phyloP scores from a whole-genome alignment of 2,888 invertebrate genomes.

The Falcaria lacertinaria region DNA sequence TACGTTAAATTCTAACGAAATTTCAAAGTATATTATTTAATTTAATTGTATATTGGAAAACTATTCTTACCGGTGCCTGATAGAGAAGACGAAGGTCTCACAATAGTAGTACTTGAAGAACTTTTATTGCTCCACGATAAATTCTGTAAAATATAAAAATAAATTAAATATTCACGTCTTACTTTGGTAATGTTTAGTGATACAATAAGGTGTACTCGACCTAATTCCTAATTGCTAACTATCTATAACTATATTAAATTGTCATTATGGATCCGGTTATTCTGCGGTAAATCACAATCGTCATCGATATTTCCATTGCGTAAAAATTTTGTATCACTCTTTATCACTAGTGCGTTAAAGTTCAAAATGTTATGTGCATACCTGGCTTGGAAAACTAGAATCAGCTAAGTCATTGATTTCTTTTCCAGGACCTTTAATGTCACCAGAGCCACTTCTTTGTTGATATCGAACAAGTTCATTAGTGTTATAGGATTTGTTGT shows the following conservation, averaged over 20 bases:
- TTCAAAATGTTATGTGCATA: conserved; percentile 28
- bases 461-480: conserved; percentile 55
- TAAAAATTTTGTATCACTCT: conserved; percentile 11
- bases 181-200: conserved; percentile 22
- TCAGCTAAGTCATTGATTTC: conserved; percentile 48
- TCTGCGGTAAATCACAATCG: conserved; percentile 54
- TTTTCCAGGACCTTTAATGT: conserved; percentile 50
- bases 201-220: conserved; percentile 45
- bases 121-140: conserved; percentile 49
- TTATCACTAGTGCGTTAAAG: conserved; percentile 26
- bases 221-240: conserved; percentile 54
- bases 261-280: conserved; percentile 68
- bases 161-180: conserved; percentile 29
- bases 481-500: conserved; percentile 45
- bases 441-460: conserved; percentile 48
- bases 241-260: conserved; percentile 61
- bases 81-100: conserved; percentile 38
- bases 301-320: conserved; percentile 14
- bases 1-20: conserved; percentile 3
- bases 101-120: conserved; percentile 27
- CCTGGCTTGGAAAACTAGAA: conserved; percentile 63
- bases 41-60: conserved; percentile 1
- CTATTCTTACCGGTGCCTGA: conserved; percentile 48
- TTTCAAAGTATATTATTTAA: conserved; percentile 1
- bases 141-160: conserved; percentile 45